Base-by-base conservation (phyloP, 2,888 invertebrate species). In the Thereva nobilitata region DNA sequence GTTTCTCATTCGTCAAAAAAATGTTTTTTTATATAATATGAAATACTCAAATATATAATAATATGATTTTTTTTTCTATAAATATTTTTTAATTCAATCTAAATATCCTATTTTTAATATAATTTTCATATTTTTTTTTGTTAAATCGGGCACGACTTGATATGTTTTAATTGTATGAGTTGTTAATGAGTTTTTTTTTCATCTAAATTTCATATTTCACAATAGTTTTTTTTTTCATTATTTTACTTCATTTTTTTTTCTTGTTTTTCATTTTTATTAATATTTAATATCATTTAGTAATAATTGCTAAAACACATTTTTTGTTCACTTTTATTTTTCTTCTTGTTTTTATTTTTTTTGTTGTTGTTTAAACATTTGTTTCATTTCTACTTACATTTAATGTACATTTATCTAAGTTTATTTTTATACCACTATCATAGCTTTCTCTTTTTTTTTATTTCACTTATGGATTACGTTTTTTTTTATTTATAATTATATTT, bases 141-240 rank as follows among this genome's bases (percentile, higher is more conserved):
- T 72, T 73, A 72, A 75, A 74, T 78, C 80, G 80, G 80, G 80
- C 80, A 80, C 80, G 77, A 80, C 76, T 79, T 80, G 80, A 80
- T 80, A 80, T 80, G 80, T 80, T 80, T 80, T 78, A 77, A 79
- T 78, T 71, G 61, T 55, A 42, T 49, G 50, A 73, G 73, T 73
- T 70, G 71, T 64, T 68, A 69, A 71, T 23, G 47, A 66, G 61
- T 68, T 68, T 64, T 64, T 67, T 23, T 23, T 23, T 23, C 23
- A 23, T 23, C 23, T 23, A 23, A 23, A 23, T 23, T 23, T 23
- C 23, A 54, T 54, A 57, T 56, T 67, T 71, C 57, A 61, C 71
- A 63, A 63, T 72, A 67, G 68, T 67, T 71, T 68, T 64, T 66
- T 68, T 67, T 64, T 68, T 65, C 56, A 53, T 67, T 67, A 66